A percentile compares a stretch with the other conserved stretches of the same genome.
Evolutionary conservation across 2,797 vertebrate species (phyloP).

Genomic region (Argyrosomus regius): DNA sequence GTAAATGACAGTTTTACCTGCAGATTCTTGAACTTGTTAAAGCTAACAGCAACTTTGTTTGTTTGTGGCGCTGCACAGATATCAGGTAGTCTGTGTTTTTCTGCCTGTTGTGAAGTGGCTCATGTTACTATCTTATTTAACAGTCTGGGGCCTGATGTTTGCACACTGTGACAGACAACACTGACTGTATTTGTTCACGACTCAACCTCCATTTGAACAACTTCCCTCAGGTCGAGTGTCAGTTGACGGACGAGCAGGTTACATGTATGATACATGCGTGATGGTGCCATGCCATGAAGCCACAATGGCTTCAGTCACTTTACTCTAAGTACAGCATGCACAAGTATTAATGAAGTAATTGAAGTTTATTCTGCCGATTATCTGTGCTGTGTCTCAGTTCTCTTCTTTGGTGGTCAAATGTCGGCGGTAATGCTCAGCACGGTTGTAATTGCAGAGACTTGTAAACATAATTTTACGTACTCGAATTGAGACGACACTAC

Average conservation of each 20-base stretch:
- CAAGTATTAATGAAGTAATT: no score
- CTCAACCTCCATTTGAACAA: conserved; percentile 11
- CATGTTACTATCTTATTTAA: conserved; percentile 19
- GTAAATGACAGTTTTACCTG: not conserved
- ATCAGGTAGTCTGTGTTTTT: not conserved
- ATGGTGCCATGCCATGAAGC: not conserved
- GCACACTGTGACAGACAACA: conserved; percentile 32
- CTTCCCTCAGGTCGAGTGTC: conserved; percentile 15
- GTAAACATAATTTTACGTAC: no score
- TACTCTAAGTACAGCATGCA: not conserved
- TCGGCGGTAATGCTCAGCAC: no score
- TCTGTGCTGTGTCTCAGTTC: no score
- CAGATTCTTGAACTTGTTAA: not conserved
- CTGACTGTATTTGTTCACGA: conserved; percentile 47
- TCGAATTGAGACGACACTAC: no score
- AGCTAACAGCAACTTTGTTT: not conserved
- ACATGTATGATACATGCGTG: not conserved
- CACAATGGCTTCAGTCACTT: not conserved
- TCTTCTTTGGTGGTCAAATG: no score
- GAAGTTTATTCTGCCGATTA: not conserved
- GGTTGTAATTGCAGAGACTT: no score
- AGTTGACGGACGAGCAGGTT: not conserved
- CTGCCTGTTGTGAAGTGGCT: conserved; percentile 6
- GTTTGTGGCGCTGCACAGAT: not conserved
- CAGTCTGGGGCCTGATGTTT: conserved; percentile 35